These are phyloP conservation scores for Eupeodes corollae DNA, from an alignment of 1,140 invertebrate species.

Conservation along the genomic window DNA sequence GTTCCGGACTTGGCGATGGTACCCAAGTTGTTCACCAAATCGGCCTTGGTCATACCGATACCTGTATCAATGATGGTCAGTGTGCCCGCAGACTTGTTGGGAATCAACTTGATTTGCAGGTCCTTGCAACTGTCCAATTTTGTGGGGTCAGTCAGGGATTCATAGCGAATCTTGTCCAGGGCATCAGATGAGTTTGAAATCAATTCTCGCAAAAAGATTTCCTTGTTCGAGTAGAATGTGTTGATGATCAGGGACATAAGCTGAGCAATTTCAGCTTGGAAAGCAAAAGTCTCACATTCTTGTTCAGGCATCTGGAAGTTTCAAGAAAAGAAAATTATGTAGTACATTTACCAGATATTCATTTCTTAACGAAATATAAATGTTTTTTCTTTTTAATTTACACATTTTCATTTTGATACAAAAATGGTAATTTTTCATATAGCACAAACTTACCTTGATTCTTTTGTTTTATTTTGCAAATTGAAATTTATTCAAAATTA, in stretches of 20 bases:
- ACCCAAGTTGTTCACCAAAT: conserved; percentile 83
- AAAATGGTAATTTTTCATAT: no score
- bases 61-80: conserved; percentile 81
- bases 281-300: conserved; percentile 63
- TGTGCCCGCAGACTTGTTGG: conserved; percentile 74
- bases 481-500: no score
- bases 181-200: conserved; percentile 86
- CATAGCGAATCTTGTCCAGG: conserved; percentile 61
- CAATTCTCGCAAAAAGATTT: conserved; percentile 94
- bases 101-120: conserved; percentile 74
- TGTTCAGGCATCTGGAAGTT: conserved; percentile 48
- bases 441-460: no score
- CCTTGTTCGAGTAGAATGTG: conserved; percentile 98
- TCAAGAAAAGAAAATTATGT: no score
- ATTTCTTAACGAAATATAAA: no score
- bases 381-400: no score
- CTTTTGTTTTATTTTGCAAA: no score
- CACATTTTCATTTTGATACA: no score
- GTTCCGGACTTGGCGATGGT: conserved; percentile 89
- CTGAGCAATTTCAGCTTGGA: conserved; percentile 89
- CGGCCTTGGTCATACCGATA: conserved; percentile 88
- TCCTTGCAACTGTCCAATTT: conserved; percentile 75
- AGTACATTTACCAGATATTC: no score
- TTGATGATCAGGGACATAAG: conserved; percentile 96
- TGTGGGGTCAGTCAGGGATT: conserved; percentile 73